These are phyloP conservation scores for Exocentrus adspersus DNA, from an alignment of 2,888 invertebrate genomes.

Conservation along the genomic window DNA sequence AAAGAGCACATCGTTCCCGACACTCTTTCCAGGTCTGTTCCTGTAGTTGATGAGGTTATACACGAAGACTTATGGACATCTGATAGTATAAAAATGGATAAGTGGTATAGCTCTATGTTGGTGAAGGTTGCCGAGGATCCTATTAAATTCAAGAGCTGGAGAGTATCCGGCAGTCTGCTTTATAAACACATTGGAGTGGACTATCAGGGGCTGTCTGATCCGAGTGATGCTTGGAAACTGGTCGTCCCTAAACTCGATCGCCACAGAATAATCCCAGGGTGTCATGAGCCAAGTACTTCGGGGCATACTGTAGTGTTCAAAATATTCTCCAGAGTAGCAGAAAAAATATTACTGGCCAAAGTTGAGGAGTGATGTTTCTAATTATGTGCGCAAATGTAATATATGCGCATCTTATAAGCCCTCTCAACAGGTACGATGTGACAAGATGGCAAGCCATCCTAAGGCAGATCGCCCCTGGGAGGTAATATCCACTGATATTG, in stretches of 20 bases:
- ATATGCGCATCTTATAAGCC: slow-evolving; percentile 22
- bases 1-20: slow-evolving; percentile 26
- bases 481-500: too few species aligned
- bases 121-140: neutral
- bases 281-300: slow-evolving; percentile 1
- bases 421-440: too few species aligned
- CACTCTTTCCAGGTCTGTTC: slow-evolving; percentile 14
- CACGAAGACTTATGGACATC: neutral
- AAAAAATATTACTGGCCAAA: slow-evolving; percentile 25
- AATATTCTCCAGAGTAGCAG: slow-evolving; percentile 8
- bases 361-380: slow-evolving; percentile 18
- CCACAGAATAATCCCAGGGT: neutral
- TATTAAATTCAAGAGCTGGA: slow-evolving; percentile 5
- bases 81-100: neutral
- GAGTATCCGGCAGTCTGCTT: slow-evolving; percentile 6
- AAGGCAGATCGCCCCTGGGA: too few species aligned
- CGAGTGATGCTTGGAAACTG: too few species aligned
- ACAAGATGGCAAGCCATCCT: too few species aligned
- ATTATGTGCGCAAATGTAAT: slow-evolving; percentile 5
- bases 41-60: neutral
- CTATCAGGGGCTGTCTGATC: neutral
- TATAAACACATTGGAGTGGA: slow-evolving; percentile 6
- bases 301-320: slow-evolving; percentile 18
- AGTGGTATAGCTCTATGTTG: slow-evolving; percentile 18
- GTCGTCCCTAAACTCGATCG: slow-evolving; percentile 1